Base-by-base conservation (phyloP, 2,888 invertebrate species). In the Anarsia innoxiella region DNA sequence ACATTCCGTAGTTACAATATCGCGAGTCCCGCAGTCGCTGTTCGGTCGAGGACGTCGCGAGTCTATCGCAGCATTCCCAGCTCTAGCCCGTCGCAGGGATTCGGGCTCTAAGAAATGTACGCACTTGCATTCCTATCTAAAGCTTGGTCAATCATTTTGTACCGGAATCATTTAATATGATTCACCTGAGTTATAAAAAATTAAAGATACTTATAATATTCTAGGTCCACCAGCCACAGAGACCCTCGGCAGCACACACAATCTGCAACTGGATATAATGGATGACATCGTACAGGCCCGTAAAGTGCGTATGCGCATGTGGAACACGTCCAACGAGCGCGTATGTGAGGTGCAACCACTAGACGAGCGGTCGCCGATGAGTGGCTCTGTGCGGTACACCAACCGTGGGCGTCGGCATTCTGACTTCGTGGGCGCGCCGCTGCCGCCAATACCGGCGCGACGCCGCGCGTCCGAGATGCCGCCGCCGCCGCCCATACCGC, bases 1-100 rank as follows among this genome's bases (percentile, higher is more conserved):
- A 51, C 94, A 94, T 76, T 94, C 94, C 38, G 93, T 94, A 29
- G 94, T 94, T 12, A 94, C 94, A 48, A 94, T 94, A 57, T 94
- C 93, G 0, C 90, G 91, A 70, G 92, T 94, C 34, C 94, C 94
- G 2, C 87, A 90, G 30, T 88, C 91, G 1, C 69, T 93, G 2
- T 94, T 94, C 53, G 93, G 93, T 0, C 88, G 93, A 10, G 90
- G 89, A 38, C 88, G 94, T 0, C 88, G 94, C 9, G 94, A 94
- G 70, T 93, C 93, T 10, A 91, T 94, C 35, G 93, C 94, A 2
- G 92, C 92, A 1, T 92, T 91, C 60, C 91, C 93, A 1, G 83
- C 87, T 23, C 70, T 86, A 1, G 70, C 85, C 35, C 83, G 84
- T 26, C 80, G 83, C 44, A 67, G 79, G 39, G 76, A 75, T 45